A percentile compares a stretch with the other conserved stretches of the same genome.
Conservation (phyloP, 92 coral and sea anemone species). For the Heliopora coerulea region DNA sequence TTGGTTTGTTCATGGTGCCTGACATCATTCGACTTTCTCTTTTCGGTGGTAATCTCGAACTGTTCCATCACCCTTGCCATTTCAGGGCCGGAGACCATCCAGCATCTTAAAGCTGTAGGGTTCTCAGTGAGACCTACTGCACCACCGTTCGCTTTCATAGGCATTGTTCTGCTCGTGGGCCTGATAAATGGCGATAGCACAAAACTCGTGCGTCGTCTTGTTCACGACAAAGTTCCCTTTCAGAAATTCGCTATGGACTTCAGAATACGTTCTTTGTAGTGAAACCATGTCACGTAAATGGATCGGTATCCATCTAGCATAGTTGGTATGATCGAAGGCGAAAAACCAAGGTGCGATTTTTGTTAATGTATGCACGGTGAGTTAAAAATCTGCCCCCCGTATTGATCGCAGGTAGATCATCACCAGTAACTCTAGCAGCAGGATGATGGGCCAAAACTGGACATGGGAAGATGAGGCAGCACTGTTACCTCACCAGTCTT, state of each 20-base stretch:
- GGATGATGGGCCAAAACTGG: no score
- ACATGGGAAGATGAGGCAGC: no score
- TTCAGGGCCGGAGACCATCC: conserved; percentile 46
- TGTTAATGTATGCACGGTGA: no score
- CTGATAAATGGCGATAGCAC: conserved; percentile 39
- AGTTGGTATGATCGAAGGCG: conserved; percentile 43
- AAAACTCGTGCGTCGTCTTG: conserved; percentile 36
- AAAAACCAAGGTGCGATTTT: conserved; percentile 47
- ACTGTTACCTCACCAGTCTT: no score
- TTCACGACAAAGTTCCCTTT: conserved; percentile 37
- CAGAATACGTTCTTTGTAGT: conserved; percentile 12
- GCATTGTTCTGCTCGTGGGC: conserved; percentile 49
- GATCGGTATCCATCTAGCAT: conserved; percentile 46
- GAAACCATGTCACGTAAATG: conserved; percentile 25
- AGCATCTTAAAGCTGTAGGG: conserved; percentile 31
- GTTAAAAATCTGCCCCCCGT: no score
- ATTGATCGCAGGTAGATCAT: no score
- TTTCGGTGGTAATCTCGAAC: conserved; percentile 6
- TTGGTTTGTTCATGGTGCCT: conserved; percentile 47
- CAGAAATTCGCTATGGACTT: conserved; percentile 15
- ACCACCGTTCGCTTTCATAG: conserved; percentile 38
- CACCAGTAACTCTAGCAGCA: no score
- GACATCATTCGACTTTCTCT: background rate
- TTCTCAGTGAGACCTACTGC: conserved; percentile 42
- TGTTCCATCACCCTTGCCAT: conserved; percentile 11